These are phyloP conservation scores for Scytalopus superciliaris DNA, from an alignment of 2,113 vertebrate species.

Conservation along the genomic window DNA sequence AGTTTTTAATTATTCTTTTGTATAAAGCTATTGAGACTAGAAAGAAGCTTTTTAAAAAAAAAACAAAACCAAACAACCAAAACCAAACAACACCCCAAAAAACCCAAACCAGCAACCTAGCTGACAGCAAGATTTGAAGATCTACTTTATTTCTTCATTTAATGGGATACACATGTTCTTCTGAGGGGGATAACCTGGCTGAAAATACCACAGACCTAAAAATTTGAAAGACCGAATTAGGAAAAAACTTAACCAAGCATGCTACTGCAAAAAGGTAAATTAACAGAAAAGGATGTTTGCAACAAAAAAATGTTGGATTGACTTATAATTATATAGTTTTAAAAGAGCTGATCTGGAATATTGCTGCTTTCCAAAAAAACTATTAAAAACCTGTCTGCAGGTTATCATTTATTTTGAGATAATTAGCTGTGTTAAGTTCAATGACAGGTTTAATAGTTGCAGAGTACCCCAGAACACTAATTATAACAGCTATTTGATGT, in stretches of 20 bases:
- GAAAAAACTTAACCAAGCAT: not conserved
- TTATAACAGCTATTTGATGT: constrained; percentile 66
- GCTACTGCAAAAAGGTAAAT: not conserved
- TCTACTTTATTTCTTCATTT: not conserved
- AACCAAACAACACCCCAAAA: not conserved
- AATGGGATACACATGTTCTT: not conserved
- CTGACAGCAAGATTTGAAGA: not conserved
- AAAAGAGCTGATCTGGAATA: not conserved
- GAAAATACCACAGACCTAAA: not conserved
- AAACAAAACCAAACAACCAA: not conserved
- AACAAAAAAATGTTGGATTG: not conserved
- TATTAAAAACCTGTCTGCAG: not conserved
- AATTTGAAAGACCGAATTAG: not conserved
- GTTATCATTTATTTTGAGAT: constrained; percentile 31
- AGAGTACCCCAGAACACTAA: constrained; percentile 56
- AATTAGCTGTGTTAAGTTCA: constrained; percentile 47
- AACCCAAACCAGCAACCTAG: not conserved
- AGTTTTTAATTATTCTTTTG: not conserved
- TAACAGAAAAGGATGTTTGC: not conserved
- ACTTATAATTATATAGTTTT: not conserved
- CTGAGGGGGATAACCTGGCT: not conserved
- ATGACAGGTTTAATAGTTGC: constrained; percentile 48
- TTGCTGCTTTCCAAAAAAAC: not conserved
- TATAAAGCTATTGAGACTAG: not conserved
- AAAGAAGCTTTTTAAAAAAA: not conserved